These are phyloP conservation scores for Ennomos erosarius DNA, from an alignment of 2,888 invertebrate species.

Conservation along the genomic window DNA sequence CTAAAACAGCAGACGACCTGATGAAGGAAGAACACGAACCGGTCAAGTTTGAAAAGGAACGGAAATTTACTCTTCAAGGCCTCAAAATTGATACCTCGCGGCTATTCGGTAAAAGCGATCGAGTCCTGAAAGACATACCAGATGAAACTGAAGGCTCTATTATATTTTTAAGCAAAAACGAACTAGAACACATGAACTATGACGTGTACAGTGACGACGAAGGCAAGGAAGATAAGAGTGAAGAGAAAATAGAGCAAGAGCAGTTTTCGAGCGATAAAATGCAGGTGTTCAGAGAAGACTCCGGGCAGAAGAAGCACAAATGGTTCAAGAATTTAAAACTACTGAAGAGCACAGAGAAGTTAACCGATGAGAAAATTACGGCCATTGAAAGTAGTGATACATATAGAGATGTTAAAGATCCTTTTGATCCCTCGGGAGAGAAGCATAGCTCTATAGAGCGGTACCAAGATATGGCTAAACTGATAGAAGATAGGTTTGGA, in stretches of 20 bases:
- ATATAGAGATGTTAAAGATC: constrained; percentile 78
- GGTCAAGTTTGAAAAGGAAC: constrained; percentile 81
- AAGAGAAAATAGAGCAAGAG: constrained; percentile 70
- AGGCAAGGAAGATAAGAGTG: constrained; percentile 76
- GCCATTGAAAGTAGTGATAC: constrained; percentile 72
- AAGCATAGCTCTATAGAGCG: constrained; percentile 89
- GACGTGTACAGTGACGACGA: constrained; percentile 83
- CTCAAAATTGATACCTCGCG: constrained; percentile 79
- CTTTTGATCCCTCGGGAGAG: constrained; percentile 86
- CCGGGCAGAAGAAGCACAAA: constrained; percentile 84
- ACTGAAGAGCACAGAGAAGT: constrained; percentile 75
- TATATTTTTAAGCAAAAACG: constrained; percentile 88
- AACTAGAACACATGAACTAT: constrained; percentile 87
- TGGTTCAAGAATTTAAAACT: constrained; percentile 88
- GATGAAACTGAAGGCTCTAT: constrained; percentile 88
- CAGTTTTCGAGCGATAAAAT: constrained; percentile 78
- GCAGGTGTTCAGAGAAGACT: constrained; percentile 81
- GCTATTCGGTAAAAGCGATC: constrained; percentile 81
- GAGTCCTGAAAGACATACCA: constrained; percentile 80
- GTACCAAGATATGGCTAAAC: constrained; percentile 89
- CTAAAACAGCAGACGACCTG: constrained; percentile 82
- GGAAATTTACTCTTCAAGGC: constrained; percentile 81
- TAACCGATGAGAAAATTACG: constrained; percentile 74
- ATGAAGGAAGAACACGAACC: constrained; percentile 83
- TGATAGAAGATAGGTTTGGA: constrained; percentile 88